Base-by-base conservation (phyloP, 2,113 vertebrate species). In the Oncorhynchus tshawytscha region DNA sequence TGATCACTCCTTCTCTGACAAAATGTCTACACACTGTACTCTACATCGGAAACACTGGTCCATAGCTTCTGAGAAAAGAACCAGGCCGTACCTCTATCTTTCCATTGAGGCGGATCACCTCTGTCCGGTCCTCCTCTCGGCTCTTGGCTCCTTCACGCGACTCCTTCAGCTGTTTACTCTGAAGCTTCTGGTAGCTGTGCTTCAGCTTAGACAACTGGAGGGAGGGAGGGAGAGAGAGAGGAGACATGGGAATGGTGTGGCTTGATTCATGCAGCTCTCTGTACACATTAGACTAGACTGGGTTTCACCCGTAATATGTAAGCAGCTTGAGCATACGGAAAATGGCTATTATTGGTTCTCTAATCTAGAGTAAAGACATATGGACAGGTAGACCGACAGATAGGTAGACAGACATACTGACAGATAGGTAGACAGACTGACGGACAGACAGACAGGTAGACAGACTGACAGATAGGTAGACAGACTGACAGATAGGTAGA, bases 151-250 rank as follows among this genome's bases (percentile, higher is more conserved):
- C 93, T 78, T 87, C 88, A 25, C 91, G 91, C 54, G 76, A 81
- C 73, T 95, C 94, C 78, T 93, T 95, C 24, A 92, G 29, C 13
- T 95, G 95, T 80, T 93, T 96, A 80, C 90, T 94, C 87, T 97
- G 96, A 72, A 98, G 93, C 85, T 96, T 99, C 86, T 95, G 94
- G 84, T 99, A 99, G 91, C 93, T 96, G 89, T 91, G 95, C 82
- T 95, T 97, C 85, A 99, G 88, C 85, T 90, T 95, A 69, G 92
- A 90, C 79, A 99, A 87, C 97, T 99, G 87, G 70, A 88, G 73
- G 70, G 22, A 65, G 60, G 49, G 18, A 68, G 13, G 60, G 16
- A 72, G 48, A 4, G 12, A 25, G 27, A 6, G 24, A 13, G 27
- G 27, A 20, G 25, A 31, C 11, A 16, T 22, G 39, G 39, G 39